Conservation (phyloP, 2,797 vertebrate genomes). For the Antrozous pallidus region DNA sequence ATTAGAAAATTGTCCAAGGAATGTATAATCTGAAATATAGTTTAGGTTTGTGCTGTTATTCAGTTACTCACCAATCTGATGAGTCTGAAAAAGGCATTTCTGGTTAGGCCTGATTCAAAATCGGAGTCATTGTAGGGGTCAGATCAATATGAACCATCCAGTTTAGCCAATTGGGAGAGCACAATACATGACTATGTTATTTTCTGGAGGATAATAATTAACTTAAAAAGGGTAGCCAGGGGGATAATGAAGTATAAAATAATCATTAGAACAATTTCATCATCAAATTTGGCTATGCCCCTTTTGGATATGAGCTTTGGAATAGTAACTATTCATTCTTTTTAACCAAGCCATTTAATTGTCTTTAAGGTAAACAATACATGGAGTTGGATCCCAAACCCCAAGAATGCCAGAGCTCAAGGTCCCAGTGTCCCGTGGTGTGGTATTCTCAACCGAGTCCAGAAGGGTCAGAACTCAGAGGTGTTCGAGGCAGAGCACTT, state of each 20-base stretch:
- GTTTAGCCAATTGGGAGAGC: not conserved
- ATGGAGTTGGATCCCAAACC: slow-evolving; percentile 22
- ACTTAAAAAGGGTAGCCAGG: not conserved
- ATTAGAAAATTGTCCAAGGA: not conserved
- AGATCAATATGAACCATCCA: not conserved
- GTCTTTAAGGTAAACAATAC: slow-evolving; percentile 67
- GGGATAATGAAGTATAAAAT: not conserved
- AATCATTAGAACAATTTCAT: not conserved
- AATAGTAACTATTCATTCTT: not conserved
- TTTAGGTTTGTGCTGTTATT: not conserved
- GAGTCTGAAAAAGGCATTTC: not conserved
- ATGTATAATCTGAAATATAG: not conserved
- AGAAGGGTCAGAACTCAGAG: not conserved
- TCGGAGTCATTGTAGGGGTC: not conserved
- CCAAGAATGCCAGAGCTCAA: not conserved
- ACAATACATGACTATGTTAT: not conserved
- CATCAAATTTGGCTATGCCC: not conserved
- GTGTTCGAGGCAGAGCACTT: not conserved
- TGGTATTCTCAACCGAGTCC: not conserved
- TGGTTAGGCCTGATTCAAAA: not conserved
- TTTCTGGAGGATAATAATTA: not conserved
- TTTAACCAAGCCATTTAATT: slow-evolving; percentile 74
- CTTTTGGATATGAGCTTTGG: not conserved
- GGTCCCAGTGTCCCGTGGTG: not conserved
- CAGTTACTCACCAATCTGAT: not conserved